Conservation (phyloP, 2,888 invertebrate genomes). For the Tipula helvola region DNA sequence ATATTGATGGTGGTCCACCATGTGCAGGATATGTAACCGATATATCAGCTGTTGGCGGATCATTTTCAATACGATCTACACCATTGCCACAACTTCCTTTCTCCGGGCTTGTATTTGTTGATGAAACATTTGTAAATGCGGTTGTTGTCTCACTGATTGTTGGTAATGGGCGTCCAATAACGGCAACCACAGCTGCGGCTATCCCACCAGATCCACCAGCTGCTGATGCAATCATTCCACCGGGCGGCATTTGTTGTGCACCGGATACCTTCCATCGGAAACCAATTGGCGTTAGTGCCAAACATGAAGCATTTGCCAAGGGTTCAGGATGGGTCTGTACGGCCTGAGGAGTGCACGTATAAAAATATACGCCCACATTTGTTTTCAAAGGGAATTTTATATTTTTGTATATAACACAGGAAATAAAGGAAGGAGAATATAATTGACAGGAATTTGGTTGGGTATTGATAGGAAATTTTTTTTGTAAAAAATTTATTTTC, state of each 20-base stretch:
- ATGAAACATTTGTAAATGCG: constrained; percentile 59
- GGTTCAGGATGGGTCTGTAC: constrained; percentile 20
- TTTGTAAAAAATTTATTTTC: constrained; percentile 16
- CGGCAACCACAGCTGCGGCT: constrained; percentile 59
- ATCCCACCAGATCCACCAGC: constrained; percentile 60
- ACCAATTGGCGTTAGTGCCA: constrained; percentile 20
- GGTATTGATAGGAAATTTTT: constrained; percentile 9
- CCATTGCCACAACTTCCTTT: constrained; percentile 59
- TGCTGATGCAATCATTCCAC: constrained; percentile 34
- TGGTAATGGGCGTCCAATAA: constrained; percentile 56
- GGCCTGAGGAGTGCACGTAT: constrained; percentile 20
- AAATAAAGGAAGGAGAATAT: neutral
- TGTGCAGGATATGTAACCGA: constrained; percentile 26
- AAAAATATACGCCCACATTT: constrained; percentile 18
- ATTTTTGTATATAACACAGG: neutral
- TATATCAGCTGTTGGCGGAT: constrained; percentile 46
- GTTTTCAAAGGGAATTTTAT: neutral
- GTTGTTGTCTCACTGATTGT: constrained; percentile 59
- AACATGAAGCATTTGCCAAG: constrained; percentile 19
- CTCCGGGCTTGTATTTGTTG: constrained; percentile 63
- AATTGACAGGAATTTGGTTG: neutral
- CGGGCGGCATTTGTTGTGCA: constrained; percentile 18
- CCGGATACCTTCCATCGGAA: constrained; percentile 20
- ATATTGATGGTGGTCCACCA: constrained; percentile 21
- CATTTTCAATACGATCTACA: constrained; percentile 35